Base-by-base conservation (phyloP, 1,140 invertebrate genomes). In the Tetramorium alpestre region DNA sequence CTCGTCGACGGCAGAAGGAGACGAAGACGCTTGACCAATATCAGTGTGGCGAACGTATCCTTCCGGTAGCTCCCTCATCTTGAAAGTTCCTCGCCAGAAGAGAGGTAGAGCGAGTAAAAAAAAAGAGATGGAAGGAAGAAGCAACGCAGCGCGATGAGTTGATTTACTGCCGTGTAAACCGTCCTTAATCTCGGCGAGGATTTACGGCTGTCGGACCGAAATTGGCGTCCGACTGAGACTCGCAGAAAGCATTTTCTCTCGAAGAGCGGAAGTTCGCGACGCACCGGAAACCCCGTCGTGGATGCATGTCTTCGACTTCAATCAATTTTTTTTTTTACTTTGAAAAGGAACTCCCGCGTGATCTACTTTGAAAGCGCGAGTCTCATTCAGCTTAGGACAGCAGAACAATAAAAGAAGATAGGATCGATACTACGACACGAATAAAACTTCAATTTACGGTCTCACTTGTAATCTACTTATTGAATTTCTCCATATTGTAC, bases 101-200 rank as follows among this genome's bases (percentile, higher is more conserved):
- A 60, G 80, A 33, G 41, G 47, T 33, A 75, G 16, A 76, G 10
- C 28, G 47, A 78, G 49, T 33, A 72, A 33, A 49, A 38, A 78
- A 54, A 54, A 22, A 73, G 78, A 33, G 75, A 89, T 47, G 54
- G 38, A 11, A 65, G 70, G 84, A 64, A 86, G 77, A 76, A 81
- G 80, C 76, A n/a, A 69, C 65, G 69, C 67, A 18, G 28, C 73
- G 88, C 75, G 89, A 91, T 82, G 88, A 91, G 87, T 88, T 89
- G 90, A 92, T 93, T 93, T 91, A 92, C 87, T 62, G 75, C 13
- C 76, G 87, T 89, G 89, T 90, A 93, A 93, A 93, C 89, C 78
- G 87, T 49, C 78, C 88, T 92, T 92, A 92, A 92, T 92, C 90
- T 90, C 54, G 75, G 67, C 54, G 49, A 85, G 91, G 89, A 92